Evolutionary conservation across 1,140 invertebrate genomes (phyloP).

Genomic region (Grapholita molesta): DNA sequence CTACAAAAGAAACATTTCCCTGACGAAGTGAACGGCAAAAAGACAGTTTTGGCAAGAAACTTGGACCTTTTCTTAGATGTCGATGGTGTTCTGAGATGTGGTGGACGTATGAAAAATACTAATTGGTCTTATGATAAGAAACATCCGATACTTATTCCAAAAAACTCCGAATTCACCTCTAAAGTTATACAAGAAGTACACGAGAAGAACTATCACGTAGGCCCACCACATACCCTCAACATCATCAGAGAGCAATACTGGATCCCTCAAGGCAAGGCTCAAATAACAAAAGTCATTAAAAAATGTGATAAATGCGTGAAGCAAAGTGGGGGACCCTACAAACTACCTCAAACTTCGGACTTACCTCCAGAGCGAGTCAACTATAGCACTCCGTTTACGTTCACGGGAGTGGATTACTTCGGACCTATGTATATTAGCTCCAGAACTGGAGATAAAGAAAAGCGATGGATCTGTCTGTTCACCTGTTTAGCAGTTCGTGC

Average conservation of each 20-base stretch:
- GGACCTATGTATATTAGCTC: slow-evolving; percentile 3
- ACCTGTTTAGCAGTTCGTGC: slow-evolving; percentile 41
- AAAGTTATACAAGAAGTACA: slow-evolving; percentile 15
- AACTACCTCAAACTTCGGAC: slow-evolving; percentile 5
- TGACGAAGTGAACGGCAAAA: background rate
- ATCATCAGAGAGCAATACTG: slow-evolving; percentile 10
- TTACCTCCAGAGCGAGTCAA: slow-evolving; percentile 16
- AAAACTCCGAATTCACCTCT: slow-evolving; percentile 10
- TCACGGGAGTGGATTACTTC: slow-evolving; percentile 17
- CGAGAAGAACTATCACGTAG: slow-evolving; percentile 19
- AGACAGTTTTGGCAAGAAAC: slow-evolving; percentile 3
- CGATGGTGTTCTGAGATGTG: slow-evolving; percentile 1
- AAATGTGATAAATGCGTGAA: slow-evolving; percentile 16
- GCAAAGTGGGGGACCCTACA: slow-evolving; percentile 18
- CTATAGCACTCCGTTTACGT: slow-evolving; percentile 14
- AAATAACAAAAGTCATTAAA: slow-evolving; percentile 12
- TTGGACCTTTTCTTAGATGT: slow-evolving; percentile 4
- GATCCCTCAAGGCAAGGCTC: slow-evolving; percentile 15
- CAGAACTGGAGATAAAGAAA: slow-evolving; percentile 21
- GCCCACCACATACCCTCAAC: slow-evolving; percentile 16
- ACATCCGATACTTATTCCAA: slow-evolving; percentile 18
- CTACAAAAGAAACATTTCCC: slow-evolving; percentile 12
- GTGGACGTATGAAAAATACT: slow-evolving; percentile 9
- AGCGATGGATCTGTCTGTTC: slow-evolving; percentile 44
- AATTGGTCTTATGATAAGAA: background rate